These are phyloP conservation scores for Agapostemon virescens DNA, from an alignment of 2,888 invertebrate species.

Conservation along the genomic window DNA sequence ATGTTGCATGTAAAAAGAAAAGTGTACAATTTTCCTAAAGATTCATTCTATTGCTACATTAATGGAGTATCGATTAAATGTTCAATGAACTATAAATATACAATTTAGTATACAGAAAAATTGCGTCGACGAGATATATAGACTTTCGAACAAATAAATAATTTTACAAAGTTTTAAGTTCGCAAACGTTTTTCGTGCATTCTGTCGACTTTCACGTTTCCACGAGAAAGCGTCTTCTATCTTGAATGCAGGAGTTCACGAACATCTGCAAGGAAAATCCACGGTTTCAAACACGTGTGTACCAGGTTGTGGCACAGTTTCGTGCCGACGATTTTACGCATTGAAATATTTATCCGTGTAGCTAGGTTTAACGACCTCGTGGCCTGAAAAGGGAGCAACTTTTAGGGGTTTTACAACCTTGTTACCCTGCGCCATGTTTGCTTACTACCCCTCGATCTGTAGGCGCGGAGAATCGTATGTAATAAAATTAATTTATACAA, in stretches of 20 bases:
- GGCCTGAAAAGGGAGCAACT: neutral
- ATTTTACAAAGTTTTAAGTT: neutral
- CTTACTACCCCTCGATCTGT: neutral
- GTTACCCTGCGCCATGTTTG: neutral
- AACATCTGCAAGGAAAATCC: neutral
- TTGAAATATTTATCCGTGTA: neutral
- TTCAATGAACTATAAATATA: no score
- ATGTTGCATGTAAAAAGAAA: no score
- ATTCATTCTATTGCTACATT: no score
- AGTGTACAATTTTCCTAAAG: no score
- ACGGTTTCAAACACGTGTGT: neutral
- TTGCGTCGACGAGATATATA: no score
- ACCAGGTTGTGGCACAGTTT: neutral
- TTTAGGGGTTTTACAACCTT: constrained; percentile 5
- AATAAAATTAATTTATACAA: neutral
- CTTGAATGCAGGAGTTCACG: neutral
- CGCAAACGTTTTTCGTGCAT: neutral
- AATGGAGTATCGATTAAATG: no score
- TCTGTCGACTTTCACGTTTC: neutral
- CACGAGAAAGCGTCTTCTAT: neutral
- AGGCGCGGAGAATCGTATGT: neutral
- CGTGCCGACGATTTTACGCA: neutral
- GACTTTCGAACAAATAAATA: no score
- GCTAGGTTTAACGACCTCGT: neutral
- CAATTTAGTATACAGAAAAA: no score